phyloP scores from a whole-genome alignment of 2,113 vertebrate species.

The human region GRCh38 chr21:21534501-21535000 shows the following conservation, averaged over 20 bases:
- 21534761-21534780: neutral
- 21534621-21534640: conserved; percentile 94
- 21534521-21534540: conserved; percentile 86
- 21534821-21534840: neutral
- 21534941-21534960: neutral
- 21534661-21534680: conserved; percentile 56
- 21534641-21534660: conserved; percentile 93
- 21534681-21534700: neutral
- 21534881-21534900: neutral
- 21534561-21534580: conserved; percentile 92
- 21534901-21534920: neutral
- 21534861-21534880: neutral
- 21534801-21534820: neutral
- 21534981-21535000: neutral
- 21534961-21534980: neutral
- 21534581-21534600: conserved; percentile 91
- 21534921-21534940: neutral
- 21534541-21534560: conserved; percentile 94
- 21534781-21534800: neutral
- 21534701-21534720: neutral
- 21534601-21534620: conserved; percentile 91
- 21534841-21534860: neutral
- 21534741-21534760: neutral
- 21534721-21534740: conserved; percentile 74
- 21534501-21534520: neutral